Conservation (phyloP, 2,113 vertebrate species). For the mouse (Mus musculus) region GRCm39 chr5:54432501-54433000, state of each 20-base stretch:
- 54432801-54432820: not conserved
- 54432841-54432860: not conserved
- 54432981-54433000: not conserved
- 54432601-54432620: no score
- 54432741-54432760: not conserved
- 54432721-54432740: constrained; percentile 7
- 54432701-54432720: not conserved
- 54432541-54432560: not conserved
- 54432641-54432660: not conserved
- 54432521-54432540: no score
- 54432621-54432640: not conserved
- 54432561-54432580: not conserved
- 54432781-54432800: not conserved
- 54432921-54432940: not conserved
- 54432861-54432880: not conserved
- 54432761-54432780: not conserved
- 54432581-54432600: not conserved
- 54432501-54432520: not conserved
- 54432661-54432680: not conserved
- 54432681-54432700: not conserved
- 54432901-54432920: not conserved
- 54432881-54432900: not conserved
- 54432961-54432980: not conserved
- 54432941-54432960: not conserved
- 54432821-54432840: not conserved